Percentiles rank a stretch among this genome's conserved stretches.
These are phyloP conservation scores for Eremobia ochroleuca DNA, from an alignment of 2,888 invertebrate genomes.

Conservation along the genomic window DNA sequence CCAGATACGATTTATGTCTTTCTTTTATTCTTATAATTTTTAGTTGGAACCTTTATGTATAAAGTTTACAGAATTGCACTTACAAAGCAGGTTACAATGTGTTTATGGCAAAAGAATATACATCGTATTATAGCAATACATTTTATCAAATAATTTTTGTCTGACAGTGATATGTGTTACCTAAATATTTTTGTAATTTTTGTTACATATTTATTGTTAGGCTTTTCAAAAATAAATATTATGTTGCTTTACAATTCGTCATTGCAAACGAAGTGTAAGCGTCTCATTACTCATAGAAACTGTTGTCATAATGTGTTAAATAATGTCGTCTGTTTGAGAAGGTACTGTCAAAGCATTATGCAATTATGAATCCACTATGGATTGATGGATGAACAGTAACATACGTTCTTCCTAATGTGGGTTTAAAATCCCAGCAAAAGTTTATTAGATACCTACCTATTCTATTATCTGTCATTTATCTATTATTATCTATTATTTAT, in stretches of 20 bases:
- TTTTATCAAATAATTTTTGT: not conserved
- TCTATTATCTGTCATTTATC: too few relatives aligned
- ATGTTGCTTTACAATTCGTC: not conserved
- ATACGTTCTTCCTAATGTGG: not conserved
- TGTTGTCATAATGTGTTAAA: not conserved
- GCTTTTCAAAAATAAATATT: not conserved
- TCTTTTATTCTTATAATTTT: constrained; percentile 51
- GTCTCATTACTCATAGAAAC: not conserved
- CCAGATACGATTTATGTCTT: constrained; percentile 57
- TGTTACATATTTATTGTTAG: not conserved
- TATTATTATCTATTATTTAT: too few relatives aligned
- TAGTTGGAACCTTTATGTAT: constrained; percentile 11
- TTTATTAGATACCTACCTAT: not conserved
- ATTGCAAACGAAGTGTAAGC: not conserved
- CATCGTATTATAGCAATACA: not conserved
- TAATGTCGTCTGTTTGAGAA: not conserved
- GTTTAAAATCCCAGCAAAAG: not conserved
- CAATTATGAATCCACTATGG: not conserved
- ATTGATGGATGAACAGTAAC: too few relatives aligned
- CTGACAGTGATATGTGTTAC: not conserved
- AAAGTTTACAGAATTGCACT: not conserved
- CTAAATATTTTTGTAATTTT: not conserved
- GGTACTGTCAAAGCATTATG: not conserved
- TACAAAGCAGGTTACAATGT: constrained; percentile 1
- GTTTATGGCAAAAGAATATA: not conserved